Evolutionary conservation across 2,888 invertebrate genomes (phyloP), one percentile per base, ranked within the genome.

Genomic region (Nemoura dubitans): DNA sequence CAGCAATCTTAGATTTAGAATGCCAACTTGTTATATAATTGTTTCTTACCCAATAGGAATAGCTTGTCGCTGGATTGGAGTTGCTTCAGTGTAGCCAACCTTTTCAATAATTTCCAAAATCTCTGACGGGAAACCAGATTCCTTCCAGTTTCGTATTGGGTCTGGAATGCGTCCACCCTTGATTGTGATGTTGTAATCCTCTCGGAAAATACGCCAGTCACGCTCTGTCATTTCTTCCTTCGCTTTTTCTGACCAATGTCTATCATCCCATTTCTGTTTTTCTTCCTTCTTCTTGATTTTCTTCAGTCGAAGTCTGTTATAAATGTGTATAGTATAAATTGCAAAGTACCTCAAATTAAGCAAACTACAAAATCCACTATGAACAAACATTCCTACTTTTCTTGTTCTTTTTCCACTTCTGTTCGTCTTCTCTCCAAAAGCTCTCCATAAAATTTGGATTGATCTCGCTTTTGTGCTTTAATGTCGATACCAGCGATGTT

Each of bases 121-220:
- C 91, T 98, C 98, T 89, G 94, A 94, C 42, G 97, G 97, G 89
- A 99, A 96, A 25, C 95, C 95, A 2, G 97, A 97, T 92, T 99
- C 99, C 88, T 96, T 96, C 99, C 99, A 99, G 88, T 94, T 95
- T 59, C 99, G 94, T 87, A 99, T 95, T 0, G 99, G 99, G 92
- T 98, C 98, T 0, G 99, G 99, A 89, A 99, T 98, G 90, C 94
- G 96, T 0, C 99, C 99, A 89, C 98, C 98, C 92, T 99, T 99
- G 88, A 99, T 97, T 1, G 98, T 97, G 86, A 99, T 99, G 91
- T 98, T 99, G 91, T 98, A 99, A 92, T 99, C 99, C 92, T 99
- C 99, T 88, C 99, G 94, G 91, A 99, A 99, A 90, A 99, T 99
- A 91, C 99, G 95, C 99, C 99, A 99, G 93, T 99, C 99, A 90